Evolutionary conservation across 2,888 invertebrate species (phyloP).

Genomic region (Protodeltote pygarga): DNA sequence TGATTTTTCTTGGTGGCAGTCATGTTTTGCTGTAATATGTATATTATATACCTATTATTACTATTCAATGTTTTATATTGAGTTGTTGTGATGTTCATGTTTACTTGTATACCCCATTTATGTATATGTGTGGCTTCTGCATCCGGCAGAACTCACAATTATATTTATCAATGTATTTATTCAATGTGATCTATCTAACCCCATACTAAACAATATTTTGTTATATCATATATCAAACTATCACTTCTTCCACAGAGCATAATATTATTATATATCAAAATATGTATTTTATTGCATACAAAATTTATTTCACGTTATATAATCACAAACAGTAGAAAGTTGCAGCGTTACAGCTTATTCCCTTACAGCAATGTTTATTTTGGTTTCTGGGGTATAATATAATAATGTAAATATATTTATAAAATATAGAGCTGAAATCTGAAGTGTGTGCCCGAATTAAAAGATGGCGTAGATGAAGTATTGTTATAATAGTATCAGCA

Average conservation of each 20-base stretch:
- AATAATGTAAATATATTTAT: conserved; percentile 64
- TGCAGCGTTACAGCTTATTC: conserved; percentile 57
- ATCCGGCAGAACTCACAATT: conserved; percentile 30
- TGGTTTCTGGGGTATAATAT: conserved; percentile 67
- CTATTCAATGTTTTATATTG: conserved; percentile 78
- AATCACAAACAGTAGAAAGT: conserved; percentile 48
- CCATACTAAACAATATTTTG: conserved; percentile 29
- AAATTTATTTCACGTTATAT: conserved; percentile 39
- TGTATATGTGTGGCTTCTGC: no score
- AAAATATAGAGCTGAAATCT: conserved; percentile 62
- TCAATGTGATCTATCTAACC: conserved; percentile 36
- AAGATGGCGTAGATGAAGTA: conserved; percentile 61
- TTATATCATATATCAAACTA: conserved; percentile 18
- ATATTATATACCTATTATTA: conserved; percentile 45
- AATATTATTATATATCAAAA: conserved; percentile 39
- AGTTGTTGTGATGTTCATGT: conserved; percentile 69
- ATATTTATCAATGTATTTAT: conserved; percentile 33
- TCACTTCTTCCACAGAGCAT: conserved; percentile 28
- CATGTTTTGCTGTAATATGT: conserved; percentile 65
- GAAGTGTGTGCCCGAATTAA: conserved; percentile 63
- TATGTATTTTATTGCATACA: conserved; percentile 46
- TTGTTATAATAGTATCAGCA: conserved; percentile 19
- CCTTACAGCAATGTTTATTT: conserved; percentile 53
- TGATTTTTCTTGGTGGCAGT: conserved; percentile 77
- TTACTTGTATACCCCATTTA: conserved; percentile 45